These are phyloP conservation scores for Cataglyphis rosenhaueri DNA, from an alignment of 2,888 invertebrate species.

Conservation along the genomic window DNA sequence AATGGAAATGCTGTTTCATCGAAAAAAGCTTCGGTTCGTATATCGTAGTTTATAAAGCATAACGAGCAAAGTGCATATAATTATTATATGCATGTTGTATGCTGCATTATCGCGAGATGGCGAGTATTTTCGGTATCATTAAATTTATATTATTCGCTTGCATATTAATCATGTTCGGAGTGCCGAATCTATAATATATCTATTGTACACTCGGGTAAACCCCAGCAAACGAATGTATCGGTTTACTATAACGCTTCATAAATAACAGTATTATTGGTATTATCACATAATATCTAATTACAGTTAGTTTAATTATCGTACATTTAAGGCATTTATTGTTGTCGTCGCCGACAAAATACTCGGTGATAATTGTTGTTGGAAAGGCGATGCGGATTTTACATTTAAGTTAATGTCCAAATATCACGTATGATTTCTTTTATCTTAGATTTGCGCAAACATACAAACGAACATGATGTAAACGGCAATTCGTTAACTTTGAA, in stretches of 20 bases:
- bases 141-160: conserved; percentile 53
- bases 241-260: conserved; percentile 34
- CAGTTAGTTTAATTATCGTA: conserved; percentile 28
- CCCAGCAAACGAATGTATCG: neutral
- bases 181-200: conserved; percentile 6
- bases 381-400: neutral
- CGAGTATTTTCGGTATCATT: conserved; percentile 52
- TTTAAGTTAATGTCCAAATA: conserved; percentile 11
- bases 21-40: neutral
- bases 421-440: neutral
- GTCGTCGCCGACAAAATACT: neutral
- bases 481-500: conserved; percentile 19
- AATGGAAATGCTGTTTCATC: conserved; percentile 14
- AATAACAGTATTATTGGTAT: conserved; percentile 23
- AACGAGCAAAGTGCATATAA: conserved; percentile 21
- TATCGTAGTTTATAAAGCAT: conserved; percentile 18
- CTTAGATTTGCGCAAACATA: neutral
- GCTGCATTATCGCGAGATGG: conserved; percentile 39
- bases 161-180: conserved; percentile 36
- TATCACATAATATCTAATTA: conserved; percentile 40
- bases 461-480: neutral
- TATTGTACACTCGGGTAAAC: conserved; percentile 16
- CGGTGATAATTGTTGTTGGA: conserved; percentile 1
- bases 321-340: conserved; percentile 35
- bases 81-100: conserved; percentile 46